Conservation (phyloP, 2,113 vertebrate genomes). For the Ciconia boyciana region DNA sequence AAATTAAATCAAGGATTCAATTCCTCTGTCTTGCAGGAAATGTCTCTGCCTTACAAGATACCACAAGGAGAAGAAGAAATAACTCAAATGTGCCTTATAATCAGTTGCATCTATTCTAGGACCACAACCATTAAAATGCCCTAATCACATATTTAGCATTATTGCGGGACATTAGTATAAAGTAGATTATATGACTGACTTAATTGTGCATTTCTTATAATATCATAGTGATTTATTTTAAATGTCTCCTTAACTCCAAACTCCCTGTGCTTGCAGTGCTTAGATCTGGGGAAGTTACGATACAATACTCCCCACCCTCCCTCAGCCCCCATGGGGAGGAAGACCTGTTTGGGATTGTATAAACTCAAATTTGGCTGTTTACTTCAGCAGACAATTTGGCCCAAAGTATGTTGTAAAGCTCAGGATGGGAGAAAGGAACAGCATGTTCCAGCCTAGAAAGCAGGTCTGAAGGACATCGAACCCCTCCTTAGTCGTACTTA, state of each 20-base stretch:
- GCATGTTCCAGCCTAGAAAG: constrained; percentile 40
- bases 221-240: background rate
- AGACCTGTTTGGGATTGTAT: background rate
- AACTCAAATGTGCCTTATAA: background rate
- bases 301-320: background rate
- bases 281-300: background rate
- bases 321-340: background rate
- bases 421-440: constrained; percentile 48
- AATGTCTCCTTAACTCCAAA: background rate
- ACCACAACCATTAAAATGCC: background rate
- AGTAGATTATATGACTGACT: background rate
- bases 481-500: constrained; percentile 43
- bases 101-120: background rate
- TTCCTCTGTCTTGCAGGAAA: constrained; percentile 1
- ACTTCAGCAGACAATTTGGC: constrained; percentile 18
- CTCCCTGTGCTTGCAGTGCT: background rate
- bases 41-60: background rate
- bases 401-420: background rate
- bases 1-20: constrained; percentile 25
- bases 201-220: background rate
- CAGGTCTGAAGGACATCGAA: background rate
- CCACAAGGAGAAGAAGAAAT: background rate
- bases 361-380: constrained; percentile 23
- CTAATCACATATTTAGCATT: background rate
- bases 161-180: background rate